Percentiles rank a stretch among this genome's conserved stretches.
These are phyloP conservation scores for Cryptus viduatorius DNA, from an alignment of 2,888 invertebrate species.

Conservation along the genomic window DNA sequence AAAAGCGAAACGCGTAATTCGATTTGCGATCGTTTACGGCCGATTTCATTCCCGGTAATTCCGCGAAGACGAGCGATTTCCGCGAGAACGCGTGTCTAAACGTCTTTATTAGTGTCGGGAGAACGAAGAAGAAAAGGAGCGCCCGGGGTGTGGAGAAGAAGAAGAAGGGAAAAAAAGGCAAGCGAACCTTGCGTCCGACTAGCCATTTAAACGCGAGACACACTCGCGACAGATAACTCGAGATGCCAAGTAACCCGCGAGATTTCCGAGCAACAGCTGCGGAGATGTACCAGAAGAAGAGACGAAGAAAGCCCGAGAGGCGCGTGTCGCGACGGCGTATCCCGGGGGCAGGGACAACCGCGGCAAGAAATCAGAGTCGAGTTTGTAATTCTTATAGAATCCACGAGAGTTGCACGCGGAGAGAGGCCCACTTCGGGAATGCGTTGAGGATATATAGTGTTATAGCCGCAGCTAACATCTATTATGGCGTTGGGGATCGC, in stretches of 20 bases:
- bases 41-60: background rate
- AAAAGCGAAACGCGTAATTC: background rate
- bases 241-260: constrained; percentile 18
- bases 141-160: background rate
- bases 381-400: constrained; percentile 75
- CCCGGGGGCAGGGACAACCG: background rate
- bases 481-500: constrained; percentile 17
- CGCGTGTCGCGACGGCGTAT: constrained; percentile 60
- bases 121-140: constrained; percentile 44
- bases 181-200: constrained; percentile 28
- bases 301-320: constrained; percentile 61
- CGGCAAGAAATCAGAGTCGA: constrained; percentile 72
- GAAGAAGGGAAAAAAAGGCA: constrained; percentile 35
- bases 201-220: constrained; percentile 61
- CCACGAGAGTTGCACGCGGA: constrained; percentile 50
- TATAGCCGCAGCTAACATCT: constrained; percentile 40
- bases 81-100: constrained; percentile 29
- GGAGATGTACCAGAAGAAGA: constrained; percentile 9
- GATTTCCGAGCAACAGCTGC: constrained; percentile 11
- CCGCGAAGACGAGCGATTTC: constrained; percentile 25
- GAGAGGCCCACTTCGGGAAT: constrained; percentile 76
- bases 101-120: constrained; percentile 64
- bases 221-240: constrained; percentile 50
- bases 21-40: background rate
- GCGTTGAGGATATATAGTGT: constrained; percentile 50